Base-by-base conservation (phyloP, 2,888 invertebrate species). In the Lissocephala sabroskyi region DNA sequence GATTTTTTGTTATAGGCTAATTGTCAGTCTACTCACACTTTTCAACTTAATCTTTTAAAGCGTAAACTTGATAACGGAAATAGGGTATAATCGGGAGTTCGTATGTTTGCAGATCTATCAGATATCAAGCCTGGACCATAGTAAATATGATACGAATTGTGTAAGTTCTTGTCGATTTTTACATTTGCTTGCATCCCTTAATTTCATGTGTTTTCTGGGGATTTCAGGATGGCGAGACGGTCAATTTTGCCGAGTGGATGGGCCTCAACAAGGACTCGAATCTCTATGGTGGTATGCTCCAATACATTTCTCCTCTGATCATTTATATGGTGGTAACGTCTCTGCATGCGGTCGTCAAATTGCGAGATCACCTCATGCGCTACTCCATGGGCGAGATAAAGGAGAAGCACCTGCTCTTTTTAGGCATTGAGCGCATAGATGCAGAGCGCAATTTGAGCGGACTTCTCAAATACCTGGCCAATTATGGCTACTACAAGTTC, bases 401-500 rank as follows among this genome's bases (percentile, higher is more conserved):
- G 2, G 33, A 58, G 5, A 87, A 90, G 0, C 87, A 88, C 60
- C 86, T 90, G 23, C 90, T 94, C 87, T 99, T 98, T 82, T 91
- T 93, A 0, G 88, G 90, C 37, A 88, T 95, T 26, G 89, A 89
- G 3, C 88, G 96, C 43, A 85, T 86, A n/a, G 91, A 95, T 71
- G 96, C 97, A 0, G 98, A 99, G 81, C 89, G 87, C 59, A 91
- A 93, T 79, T 78, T 97, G n/a, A 79, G 88, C 3, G 87, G 89
- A 46, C 94, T 94, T 80, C 67, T 92, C 13, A 95, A 97, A 85
- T 99, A 94, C 85, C 85, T 98, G 35, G 86, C 93, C 45, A 99
- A 99, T 85, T 98, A 94, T 83, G 93, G 94, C 11, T 99, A 95
- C 85, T 98, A 96, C 85, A 97, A 97, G 84, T 98, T 98, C 86